Evolutionary conservation across 23 tunicate species (phyloP), one percentile per base, ranked within the genome.

Genomic region (Diplosoma virens): DNA sequence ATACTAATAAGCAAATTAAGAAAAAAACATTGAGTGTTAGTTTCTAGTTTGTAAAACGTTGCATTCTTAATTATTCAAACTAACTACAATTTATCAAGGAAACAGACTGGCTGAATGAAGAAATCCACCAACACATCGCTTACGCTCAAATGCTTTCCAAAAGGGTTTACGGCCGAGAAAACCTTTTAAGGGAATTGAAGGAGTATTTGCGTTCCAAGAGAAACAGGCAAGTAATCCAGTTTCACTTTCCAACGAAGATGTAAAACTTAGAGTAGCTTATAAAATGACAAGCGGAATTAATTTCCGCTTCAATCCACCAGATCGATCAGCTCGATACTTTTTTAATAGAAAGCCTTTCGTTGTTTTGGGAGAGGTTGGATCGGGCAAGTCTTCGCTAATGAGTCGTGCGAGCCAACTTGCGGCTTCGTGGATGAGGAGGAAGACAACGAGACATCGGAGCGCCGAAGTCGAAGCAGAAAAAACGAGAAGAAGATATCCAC

Each of bases 311-410:
- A n/a, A n/a, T n/a, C n/a, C n/a, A n/a, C n/a, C n/a, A n/a, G n/a
- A n/a, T n/a, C n/a, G n/a, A n/a, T n/a, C n/a, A n/a, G n/a, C n/a
- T n/a, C n/a, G n/a, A n/a, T n/a, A n/a, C n/a, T n/a, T n/a, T n/a
- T n/a, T 20, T 26, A 23, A 1, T 46, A 90, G 97, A 23, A 37
- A 47, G 27, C 85, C 90, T 32, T 34, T 82, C 18, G 83, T 82
- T n/a, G 30, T 90, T 5, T 75, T 37, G 33, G 97, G 97, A 53
- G 70, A 64, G 7, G 7, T 30, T 1, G 89, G 97, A 0, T 73
- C 77, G 0, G 97, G 97, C n/a, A 74, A 80, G 75, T 61, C 86
- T 2, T 66, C 89, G 4, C 25, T 90, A 21, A 29, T 90, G 41
- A 37, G 81, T 17, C 73, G 55, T 25, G 88, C 96, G 5, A 84